Percentiles rank a stretch among this genome's conserved stretches.
Evolutionary conservation across 2,113 vertebrate species (phyloP).

Genomic region (Aptenodytes patagonicus): DNA sequence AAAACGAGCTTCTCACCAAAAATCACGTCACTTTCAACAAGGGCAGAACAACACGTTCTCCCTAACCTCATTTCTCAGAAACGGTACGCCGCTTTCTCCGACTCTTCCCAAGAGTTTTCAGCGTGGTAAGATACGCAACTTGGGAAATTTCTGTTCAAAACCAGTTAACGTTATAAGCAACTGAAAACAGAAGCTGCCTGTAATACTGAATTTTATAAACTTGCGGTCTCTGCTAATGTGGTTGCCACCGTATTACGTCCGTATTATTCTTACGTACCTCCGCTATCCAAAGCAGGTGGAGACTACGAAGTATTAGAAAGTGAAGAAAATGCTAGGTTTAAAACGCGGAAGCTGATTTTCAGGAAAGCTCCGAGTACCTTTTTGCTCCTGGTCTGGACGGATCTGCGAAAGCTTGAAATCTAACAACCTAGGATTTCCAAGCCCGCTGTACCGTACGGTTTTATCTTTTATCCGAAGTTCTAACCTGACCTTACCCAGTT

Average conservation of each 20-base stretch:
- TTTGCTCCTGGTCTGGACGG: background rate
- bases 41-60: background rate
- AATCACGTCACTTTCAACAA: background rate
- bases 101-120: background rate
- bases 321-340: background rate
- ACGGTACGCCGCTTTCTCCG: background rate
- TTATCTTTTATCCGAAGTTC: background rate
- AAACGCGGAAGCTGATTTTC: background rate
- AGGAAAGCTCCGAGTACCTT: background rate
- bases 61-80: background rate
- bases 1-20: rapidly evolving
- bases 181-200: background rate
- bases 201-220: background rate
- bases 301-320: background rate
- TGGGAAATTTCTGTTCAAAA: background rate
- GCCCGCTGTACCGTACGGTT: rapidly evolving
- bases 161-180: background rate
- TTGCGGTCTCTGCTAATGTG: background rate
- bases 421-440: background rate
- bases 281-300: background rate
- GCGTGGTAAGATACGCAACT: background rate
- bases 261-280: background rate
- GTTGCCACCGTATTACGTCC: rapidly evolving
- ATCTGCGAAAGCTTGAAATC: background rate
- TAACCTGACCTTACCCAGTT: background rate